Base-by-base conservation (phyloP, 2,797 vertebrate species). In the Heterohyrax brucei region DNA sequence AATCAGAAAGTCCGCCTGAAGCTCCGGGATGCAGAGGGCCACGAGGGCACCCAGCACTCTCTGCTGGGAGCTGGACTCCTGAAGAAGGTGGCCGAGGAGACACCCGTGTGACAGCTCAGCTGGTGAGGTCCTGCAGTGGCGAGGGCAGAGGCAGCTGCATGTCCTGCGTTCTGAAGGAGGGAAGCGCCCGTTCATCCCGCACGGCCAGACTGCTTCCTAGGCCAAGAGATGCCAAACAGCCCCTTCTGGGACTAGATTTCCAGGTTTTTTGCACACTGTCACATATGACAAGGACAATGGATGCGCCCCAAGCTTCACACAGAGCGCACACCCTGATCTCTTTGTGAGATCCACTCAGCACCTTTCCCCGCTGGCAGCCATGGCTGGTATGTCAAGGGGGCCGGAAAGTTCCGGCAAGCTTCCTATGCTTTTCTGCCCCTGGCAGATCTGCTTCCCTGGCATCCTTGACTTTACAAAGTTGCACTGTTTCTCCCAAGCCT, bases 1-100 rank as follows among this genome's bases (percentile, higher is more conserved):
- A 99, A 99, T 98, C 99, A 99, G 98, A 99, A 99, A 97, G 99
- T 99, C 2, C 98, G 98, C 30, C 96, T 99, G 98, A 99, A 99
- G 99, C 97, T 99, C 95, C 99, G 99, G 0, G 98, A 99, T 72
- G 97, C 98, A 1, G 99, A 99, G 89, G 99, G 98, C 97, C 98
- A 99, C 0, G 98, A 98, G 97, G 99, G 99, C 2, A 70, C 98
- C 96, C 99, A 99, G 97, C 99, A 99, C 98, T 99, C 99, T 97
- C 98, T 99, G 83, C 99, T 99, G 88, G 99, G 99, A 0, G 97
- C 99, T 70, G 99, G 99, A 98, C 98, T 99, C 78, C 95, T 99
- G 96, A 99, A 99, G 98, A 99, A 99, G 98, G 98, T 98, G 0
- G 98, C 99, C 0, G 99, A 99, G 16, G 99, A 99, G 97, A 99